Evolutionary conservation across 2,797 vertebrate species (phyloP).

Genomic region (Xenopus petersii): DNA sequence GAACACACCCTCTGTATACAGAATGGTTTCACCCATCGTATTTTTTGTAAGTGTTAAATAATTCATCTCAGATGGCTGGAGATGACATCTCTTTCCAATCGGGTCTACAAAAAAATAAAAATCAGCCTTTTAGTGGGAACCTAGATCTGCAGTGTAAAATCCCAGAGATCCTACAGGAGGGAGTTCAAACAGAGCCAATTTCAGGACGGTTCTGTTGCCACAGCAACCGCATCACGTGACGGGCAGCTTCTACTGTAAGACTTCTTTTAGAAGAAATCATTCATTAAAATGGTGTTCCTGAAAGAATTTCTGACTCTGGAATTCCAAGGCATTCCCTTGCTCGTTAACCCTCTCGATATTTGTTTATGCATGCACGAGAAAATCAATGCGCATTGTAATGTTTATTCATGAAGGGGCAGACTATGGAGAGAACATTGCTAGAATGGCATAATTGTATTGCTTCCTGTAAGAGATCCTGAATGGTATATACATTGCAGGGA

Average conservation of each 20-base stretch:
- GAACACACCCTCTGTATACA: too few species aligned
- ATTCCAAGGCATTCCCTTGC: conserved; percentile 37
- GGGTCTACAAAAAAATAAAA: conserved; percentile 1
- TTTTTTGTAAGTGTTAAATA: conserved; percentile 36
- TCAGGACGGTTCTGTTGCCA: conserved; percentile 61
- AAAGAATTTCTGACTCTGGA: conserved; percentile 41
- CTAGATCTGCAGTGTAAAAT: conserved; percentile 19
- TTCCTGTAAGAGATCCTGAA: too few species aligned
- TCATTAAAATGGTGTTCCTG: conserved; percentile 56
- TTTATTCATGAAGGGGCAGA: too few species aligned
- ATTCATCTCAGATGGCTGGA: conserved; percentile 48
- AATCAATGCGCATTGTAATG: background rate
- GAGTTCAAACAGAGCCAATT: conserved; percentile 54
- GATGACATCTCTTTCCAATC: conserved; percentile 53
- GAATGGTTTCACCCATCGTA: conserved; percentile 26
- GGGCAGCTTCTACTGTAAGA: conserved; percentile 57
- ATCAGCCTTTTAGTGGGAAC: background rate
- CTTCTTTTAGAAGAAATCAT: conserved; percentile 62
- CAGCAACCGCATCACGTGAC: conserved; percentile 72
- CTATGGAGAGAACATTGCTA: too few species aligned
- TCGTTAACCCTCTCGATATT: conserved; percentile 35
- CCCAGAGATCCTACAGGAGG: conserved; percentile 46
- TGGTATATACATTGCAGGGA: too few species aligned
- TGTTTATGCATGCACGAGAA: background rate
- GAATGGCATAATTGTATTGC: too few species aligned